phyloP scores from a whole-genome alignment of 2,797 vertebrate genomes.

The Enteromius mattozi region DNA sequence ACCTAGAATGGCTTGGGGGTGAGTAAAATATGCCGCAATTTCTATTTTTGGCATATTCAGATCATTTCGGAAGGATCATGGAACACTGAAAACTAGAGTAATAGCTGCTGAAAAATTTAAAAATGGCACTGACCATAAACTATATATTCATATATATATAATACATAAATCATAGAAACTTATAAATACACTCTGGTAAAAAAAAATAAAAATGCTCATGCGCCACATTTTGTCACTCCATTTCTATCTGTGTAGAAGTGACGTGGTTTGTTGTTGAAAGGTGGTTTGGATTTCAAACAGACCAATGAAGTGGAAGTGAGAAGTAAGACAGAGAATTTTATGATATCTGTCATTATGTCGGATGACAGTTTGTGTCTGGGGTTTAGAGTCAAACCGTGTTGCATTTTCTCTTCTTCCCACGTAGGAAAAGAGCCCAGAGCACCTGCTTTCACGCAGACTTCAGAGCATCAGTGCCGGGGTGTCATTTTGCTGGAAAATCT shows the following conservation, averaged over 20 bases:
- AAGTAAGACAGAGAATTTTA: constrained; percentile 27
- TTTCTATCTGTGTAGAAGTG: background rate
- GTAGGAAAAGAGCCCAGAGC: constrained; percentile 34
- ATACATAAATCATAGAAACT: background rate
- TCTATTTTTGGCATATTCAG: background rate
- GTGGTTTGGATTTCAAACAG: constrained; percentile 51
- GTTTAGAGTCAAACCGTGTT: constrained; percentile 38
- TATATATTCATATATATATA: too few relatives aligned
- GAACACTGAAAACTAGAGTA: background rate
- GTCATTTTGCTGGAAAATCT: constrained; percentile 30
- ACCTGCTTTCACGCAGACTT: constrained; percentile 31
- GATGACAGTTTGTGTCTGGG: constrained; percentile 49
- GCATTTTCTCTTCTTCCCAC: constrained; percentile 47
- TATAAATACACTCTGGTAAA: background rate
- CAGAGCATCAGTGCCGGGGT: constrained; percentile 24
- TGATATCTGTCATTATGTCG: constrained; percentile 53
- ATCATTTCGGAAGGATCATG: background rate
- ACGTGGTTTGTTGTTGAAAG: constrained; percentile 32
- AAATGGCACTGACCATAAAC: background rate
- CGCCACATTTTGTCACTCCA: background rate
- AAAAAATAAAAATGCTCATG: too few relatives aligned
- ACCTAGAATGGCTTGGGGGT: too few relatives aligned
- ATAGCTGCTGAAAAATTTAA: background rate
- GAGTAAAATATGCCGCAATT: too few relatives aligned
- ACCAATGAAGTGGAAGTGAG: constrained; percentile 37